Evolutionary conservation across 2,797 vertebrate species (phyloP).

Genomic region (Thamnophis elegans): DNA sequence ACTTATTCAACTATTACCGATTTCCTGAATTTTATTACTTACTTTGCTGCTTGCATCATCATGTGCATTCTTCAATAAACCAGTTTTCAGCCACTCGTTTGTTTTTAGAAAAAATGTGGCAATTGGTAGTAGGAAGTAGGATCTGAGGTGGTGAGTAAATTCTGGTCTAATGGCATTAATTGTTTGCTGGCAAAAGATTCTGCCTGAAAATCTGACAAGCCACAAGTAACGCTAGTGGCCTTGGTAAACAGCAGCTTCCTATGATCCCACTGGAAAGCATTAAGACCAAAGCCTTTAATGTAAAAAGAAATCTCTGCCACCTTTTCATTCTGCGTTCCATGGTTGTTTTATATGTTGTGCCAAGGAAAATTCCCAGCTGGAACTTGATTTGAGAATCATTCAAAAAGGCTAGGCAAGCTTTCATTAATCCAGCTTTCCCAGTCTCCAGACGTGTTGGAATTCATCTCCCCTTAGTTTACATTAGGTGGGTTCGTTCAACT

Average conservation of each 20-base stretch:
- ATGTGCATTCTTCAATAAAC: background rate
- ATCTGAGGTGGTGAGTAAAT: background rate
- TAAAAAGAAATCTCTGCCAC: background rate
- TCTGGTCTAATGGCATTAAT: background rate
- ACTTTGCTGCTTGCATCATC: background rate
- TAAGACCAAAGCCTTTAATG: constrained; percentile 18
- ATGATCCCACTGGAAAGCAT: background rate
- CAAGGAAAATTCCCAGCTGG: constrained; percentile 17
- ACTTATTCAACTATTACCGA: background rate
- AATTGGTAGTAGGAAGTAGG: background rate
- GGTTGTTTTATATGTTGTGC: background rate
- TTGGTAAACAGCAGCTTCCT: background rate
- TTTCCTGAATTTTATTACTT: background rate
- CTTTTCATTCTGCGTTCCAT: constrained; percentile 8
- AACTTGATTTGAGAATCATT: constrained; percentile 29
- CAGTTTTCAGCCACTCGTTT: background rate
- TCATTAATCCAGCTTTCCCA: background rate
- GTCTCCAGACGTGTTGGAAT: background rate
- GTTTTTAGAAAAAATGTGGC: background rate
- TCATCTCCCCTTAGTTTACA: background rate
- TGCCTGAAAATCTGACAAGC: background rate
- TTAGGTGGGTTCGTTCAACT: background rate
- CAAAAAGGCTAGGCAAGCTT: constrained; percentile 23
- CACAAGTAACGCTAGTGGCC: background rate
- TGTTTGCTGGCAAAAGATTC: background rate